Percentiles rank a stretch among this genome's conserved stretches.
phyloP scores from a whole-genome alignment of 2,797 vertebrate species.

The Chaetophractus vellerosus region DNA sequence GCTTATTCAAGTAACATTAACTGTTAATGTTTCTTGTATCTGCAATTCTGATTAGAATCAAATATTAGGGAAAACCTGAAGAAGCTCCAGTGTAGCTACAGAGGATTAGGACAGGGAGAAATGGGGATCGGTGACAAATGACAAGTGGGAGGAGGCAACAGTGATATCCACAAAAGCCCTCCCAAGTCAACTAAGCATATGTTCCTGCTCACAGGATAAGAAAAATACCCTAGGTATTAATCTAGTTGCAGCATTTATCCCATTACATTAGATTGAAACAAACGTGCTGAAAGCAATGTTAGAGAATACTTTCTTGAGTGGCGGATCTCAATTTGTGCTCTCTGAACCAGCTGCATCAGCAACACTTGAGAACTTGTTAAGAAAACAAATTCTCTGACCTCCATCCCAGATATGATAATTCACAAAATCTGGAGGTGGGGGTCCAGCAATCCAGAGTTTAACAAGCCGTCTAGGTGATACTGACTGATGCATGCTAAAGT shows the following conservation, averaged over 20 bases:
- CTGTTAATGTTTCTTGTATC: too few species aligned
- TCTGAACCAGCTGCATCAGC: neutral
- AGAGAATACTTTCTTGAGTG: constrained; percentile 10
- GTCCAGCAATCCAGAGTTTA: neutral
- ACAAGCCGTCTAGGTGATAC: neutral
- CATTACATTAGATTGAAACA: neutral
- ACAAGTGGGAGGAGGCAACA: neutral
- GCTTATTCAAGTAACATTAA: too few species aligned
- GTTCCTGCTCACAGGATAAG: neutral
- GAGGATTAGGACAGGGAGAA: neutral
- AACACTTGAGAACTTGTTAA: neutral
- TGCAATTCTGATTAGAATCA: neutral
- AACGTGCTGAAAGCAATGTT: neutral
- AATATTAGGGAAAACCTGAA: neutral
- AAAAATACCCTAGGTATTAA: neutral
- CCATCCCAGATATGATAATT: neutral
- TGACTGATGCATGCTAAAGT: neutral
- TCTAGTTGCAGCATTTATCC: neutral
- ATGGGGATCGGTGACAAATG: neutral
- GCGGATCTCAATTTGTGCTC: neutral
- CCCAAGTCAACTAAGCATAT: neutral
- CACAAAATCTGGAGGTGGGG: neutral
- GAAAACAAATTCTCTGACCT: neutral
- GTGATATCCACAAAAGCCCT: neutral
- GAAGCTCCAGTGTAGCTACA: neutral